Conservation (phyloP, 2,797 vertebrate genomes). For the Malurus splendens region DNA sequence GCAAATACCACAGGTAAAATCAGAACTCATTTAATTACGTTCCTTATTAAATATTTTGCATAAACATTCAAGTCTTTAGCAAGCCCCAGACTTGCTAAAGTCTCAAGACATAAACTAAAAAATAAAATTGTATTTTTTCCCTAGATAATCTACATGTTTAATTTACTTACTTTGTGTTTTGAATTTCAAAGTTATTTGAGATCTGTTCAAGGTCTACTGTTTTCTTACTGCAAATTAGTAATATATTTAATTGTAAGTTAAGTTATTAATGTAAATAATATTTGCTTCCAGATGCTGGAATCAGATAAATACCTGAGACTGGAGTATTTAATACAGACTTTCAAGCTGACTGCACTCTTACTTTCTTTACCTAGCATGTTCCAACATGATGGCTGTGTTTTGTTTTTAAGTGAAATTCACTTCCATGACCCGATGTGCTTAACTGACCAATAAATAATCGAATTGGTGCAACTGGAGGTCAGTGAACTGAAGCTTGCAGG, state of each 20-base stretch:
- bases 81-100: not conserved
- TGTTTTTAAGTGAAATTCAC: not conserved
- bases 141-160: not conserved
- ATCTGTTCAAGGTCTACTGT: not conserved
- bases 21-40: not conserved
- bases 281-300: not conserved
- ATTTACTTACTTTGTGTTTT: not conserved
- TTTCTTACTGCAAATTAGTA: not conserved
- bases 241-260: not conserved
- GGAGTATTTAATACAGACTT: not conserved
- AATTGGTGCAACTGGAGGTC: not conserved
- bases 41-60: not conserved
- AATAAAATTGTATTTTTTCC: not conserved
- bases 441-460: not conserved
- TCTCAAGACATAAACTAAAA: not conserved
- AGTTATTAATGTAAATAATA: not conserved
- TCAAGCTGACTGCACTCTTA: not conserved
- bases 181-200: not conserved
- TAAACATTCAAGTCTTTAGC: not conserved
- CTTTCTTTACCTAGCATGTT: not conserved
- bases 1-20: not conserved
- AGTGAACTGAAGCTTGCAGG: not conserved
- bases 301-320: not conserved
- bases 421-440: not conserved
- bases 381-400: not conserved